phyloP scores from a whole-genome alignment of 2,113 vertebrate genomes.

The Dipodomys merriami region DNA sequence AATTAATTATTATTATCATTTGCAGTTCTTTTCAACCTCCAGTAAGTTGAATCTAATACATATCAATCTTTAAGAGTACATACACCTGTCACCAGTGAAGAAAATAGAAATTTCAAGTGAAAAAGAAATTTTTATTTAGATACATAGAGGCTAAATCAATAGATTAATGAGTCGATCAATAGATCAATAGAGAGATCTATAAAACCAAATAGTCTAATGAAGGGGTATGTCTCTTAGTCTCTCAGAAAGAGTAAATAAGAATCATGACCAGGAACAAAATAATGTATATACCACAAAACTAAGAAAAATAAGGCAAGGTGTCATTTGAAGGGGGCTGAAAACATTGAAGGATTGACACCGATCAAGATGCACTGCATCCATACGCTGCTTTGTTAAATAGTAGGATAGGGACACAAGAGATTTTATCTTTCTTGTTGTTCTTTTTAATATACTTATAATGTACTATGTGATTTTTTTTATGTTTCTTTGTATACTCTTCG shows the following conservation, averaged over 20 bases:
- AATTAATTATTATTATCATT: slow-evolving; percentile 48
- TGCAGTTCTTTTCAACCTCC: slow-evolving; percentile 52
- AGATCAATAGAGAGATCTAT: not conserved
- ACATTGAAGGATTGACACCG: too few relatives aligned
- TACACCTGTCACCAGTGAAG: not conserved
- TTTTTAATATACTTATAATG: too few relatives aligned
- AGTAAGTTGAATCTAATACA: slow-evolving; percentile 36
- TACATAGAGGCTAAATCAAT: not conserved
- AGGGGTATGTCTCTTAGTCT: not conserved
- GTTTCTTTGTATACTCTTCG: too few relatives aligned
- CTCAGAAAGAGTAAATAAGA: slow-evolving; percentile 1
- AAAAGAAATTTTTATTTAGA: not conserved
- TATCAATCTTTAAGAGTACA: slow-evolving; percentile 46
- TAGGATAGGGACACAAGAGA: too few relatives aligned
- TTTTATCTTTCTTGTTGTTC: too few relatives aligned
- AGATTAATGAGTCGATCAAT: not conserved
- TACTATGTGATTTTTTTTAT: too few relatives aligned
- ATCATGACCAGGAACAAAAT: not conserved
- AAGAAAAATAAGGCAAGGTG: too few relatives aligned
- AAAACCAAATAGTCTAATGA: not conserved
- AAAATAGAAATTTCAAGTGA: slow-evolving; percentile 44
- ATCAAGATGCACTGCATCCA: too few relatives aligned
- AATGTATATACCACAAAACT: not conserved
- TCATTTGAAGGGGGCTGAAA: too few relatives aligned
- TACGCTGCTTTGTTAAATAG: too few relatives aligned